Evolutionary conservation across 92 coral and sea anemone species (phyloP), one percentile per base, ranked within the genome.

Genomic region (Diadumene lineata): DNA sequence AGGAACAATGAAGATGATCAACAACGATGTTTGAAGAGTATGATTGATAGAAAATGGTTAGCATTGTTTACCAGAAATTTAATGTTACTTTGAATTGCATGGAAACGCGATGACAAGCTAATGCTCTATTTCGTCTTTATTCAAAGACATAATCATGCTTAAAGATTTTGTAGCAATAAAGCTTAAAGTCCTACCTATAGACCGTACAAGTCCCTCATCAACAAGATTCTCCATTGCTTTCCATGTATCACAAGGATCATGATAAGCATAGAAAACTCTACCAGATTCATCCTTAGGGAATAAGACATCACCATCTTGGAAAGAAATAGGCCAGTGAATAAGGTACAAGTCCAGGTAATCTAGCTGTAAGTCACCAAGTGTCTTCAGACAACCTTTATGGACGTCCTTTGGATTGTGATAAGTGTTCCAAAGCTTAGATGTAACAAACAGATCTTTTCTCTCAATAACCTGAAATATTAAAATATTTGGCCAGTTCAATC

Each of bases 401-500:
- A 94, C 98, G 81, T 94, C 98, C 3, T 60, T 71, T 2, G 96
- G 92, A 31, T 87, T 84, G 84, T 94, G 98, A 53, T 84, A 83
- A 29, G 97, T 92, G 86, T 94, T 94, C 98, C 97, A 92, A 30
- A 94, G 64, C 80, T 94, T 94, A 43, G 98, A 94, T 0, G 98
- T 94, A 23, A 94, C 73, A 79, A 94, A 94, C 30, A 94, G 46
- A 46, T 92, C 96, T 24, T 94, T 82, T 25, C 98, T 82, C 24
- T 84, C 80, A 15, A 88, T 79, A 82, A 82, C 92, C 98, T 93
- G 19, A 34, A 32, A 61, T 13, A 38, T 6, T 4, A 38, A 38
- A 13, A 13, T 4, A 38, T 38, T 38, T n/a, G n/a, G n/a, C n/a
- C n/a, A n/a, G n/a, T n/a, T n/a, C n/a, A n/a, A n/a, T n/a, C n/a